Percentiles rank a stretch among this genome's conserved stretches.
phyloP scores from a whole-genome alignment of 2,113 vertebrate genomes.

The Amia ocellicauda region DNA sequence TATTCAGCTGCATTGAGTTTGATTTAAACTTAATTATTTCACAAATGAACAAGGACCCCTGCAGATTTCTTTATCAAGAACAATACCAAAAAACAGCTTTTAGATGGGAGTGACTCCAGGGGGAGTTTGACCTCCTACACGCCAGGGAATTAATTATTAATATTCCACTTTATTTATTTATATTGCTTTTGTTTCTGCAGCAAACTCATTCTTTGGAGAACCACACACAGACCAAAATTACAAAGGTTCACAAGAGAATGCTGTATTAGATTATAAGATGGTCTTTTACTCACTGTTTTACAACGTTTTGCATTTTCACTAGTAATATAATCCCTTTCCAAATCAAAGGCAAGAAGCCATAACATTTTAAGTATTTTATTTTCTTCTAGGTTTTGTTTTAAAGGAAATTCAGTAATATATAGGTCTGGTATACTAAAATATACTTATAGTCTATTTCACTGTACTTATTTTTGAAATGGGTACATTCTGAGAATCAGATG shows the following conservation, averaged over 20 bases:
- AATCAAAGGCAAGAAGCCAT: constrained; percentile 40
- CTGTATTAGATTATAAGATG: too few species aligned
- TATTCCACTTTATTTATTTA: constrained; percentile 27
- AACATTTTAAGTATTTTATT: not conserved
- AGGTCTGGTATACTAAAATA: too few species aligned
- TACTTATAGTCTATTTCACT: too few species aligned
- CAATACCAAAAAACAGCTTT: constrained; percentile 36
- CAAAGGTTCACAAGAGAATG: too few species aligned
- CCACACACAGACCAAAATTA: constrained; percentile 54
- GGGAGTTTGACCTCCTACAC: constrained; percentile 34
- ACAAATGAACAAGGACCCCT: constrained; percentile 9
- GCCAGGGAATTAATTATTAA: constrained; percentile 48
- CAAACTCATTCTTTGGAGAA: constrained; percentile 29
- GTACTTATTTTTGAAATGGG: too few species aligned
- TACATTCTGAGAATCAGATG: too few species aligned
- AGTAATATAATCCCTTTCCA: constrained; percentile 43
- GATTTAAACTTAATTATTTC: not conserved
- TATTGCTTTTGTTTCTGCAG: too few species aligned
- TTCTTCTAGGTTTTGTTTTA: too few species aligned
- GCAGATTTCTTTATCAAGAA: not conserved
- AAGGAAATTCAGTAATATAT: too few species aligned
- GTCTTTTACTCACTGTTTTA: too few species aligned
- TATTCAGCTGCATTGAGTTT: too few species aligned
- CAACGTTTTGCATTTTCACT: constrained; percentile 35
- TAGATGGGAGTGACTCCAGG: constrained; percentile 26